phyloP scores from a whole-genome alignment of 2,113 vertebrate genomes.

The Trochalopteron elliotii region DNA sequence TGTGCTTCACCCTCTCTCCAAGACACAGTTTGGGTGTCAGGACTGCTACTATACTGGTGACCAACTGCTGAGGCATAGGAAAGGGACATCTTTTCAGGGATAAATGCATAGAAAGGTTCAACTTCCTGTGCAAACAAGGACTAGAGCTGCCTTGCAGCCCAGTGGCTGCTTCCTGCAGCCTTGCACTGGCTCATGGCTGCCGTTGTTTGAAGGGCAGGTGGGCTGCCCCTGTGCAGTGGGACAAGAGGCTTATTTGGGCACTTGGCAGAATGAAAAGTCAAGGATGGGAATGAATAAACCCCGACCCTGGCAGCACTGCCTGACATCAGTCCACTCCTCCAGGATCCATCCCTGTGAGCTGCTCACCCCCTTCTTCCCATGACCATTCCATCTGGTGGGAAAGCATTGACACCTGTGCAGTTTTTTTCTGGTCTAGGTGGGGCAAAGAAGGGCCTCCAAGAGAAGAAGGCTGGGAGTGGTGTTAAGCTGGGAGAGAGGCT shows the following conservation, averaged over 20 bases:
- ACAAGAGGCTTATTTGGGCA: neutral
- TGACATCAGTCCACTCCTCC: neutral
- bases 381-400: too few species aligned
- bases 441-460: neutral
- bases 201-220: fast-evolving
- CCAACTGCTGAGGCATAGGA: neutral
- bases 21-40: neutral
- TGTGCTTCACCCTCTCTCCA: neutral
- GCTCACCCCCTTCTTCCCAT: neutral
- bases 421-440: neutral
- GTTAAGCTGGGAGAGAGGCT: neutral
- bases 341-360: neutral
- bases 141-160: neutral
- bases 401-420: fast-evolving
- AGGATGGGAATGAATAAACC: neutral
- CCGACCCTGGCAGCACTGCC: neutral
- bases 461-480: neutral
- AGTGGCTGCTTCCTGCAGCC: neutral
- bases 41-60: fast-evolving
- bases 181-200: fast-evolving
- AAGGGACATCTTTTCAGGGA: neutral
- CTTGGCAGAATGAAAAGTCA: neutral
- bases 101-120: neutral
- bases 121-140: neutral
- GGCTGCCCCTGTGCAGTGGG: neutral